phyloP scores from a whole-genome alignment of 2,797 vertebrate genomes.

The Pseudotriccus pelzelni region DNA sequence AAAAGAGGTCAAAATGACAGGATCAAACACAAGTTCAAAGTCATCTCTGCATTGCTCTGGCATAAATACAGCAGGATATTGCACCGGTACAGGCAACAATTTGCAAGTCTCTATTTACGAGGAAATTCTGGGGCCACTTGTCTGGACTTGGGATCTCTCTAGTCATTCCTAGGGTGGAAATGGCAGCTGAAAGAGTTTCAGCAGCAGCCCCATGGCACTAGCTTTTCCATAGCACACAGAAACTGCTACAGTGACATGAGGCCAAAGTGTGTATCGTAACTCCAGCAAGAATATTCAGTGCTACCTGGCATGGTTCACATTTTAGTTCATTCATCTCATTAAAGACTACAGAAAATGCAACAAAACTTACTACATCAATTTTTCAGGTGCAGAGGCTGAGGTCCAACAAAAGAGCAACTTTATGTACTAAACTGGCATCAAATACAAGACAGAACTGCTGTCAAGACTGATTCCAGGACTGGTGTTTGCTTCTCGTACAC shows the following conservation, averaged over 20 bases:
- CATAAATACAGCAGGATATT: not conserved
- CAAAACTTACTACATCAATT: not conserved
- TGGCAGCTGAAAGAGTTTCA: not conserved
- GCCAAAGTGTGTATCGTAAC: not conserved
- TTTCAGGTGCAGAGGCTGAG: not conserved
- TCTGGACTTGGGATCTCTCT: not conserved
- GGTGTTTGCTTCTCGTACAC: not conserved
- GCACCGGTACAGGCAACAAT: not conserved
- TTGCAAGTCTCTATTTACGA: not conserved
- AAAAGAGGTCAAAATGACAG: not conserved
- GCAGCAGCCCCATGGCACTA: not conserved
- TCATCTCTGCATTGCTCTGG: not conserved
- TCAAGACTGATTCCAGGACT: not conserved
- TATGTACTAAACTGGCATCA: not conserved
- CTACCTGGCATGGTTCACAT: not conserved
- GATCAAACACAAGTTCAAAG: not conserved
- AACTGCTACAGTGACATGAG: not conserved
- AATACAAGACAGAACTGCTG: not conserved
- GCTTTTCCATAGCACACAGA: not conserved
- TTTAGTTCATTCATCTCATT: not conserved
- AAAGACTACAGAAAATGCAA: not conserved
- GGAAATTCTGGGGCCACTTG: not conserved
- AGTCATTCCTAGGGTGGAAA: not conserved
- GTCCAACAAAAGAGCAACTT: not conserved
- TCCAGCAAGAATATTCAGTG: not conserved